Base-by-base conservation (phyloP, 1,140 invertebrate genomes). In the Bombus haemorrhoidalis region DNA sequence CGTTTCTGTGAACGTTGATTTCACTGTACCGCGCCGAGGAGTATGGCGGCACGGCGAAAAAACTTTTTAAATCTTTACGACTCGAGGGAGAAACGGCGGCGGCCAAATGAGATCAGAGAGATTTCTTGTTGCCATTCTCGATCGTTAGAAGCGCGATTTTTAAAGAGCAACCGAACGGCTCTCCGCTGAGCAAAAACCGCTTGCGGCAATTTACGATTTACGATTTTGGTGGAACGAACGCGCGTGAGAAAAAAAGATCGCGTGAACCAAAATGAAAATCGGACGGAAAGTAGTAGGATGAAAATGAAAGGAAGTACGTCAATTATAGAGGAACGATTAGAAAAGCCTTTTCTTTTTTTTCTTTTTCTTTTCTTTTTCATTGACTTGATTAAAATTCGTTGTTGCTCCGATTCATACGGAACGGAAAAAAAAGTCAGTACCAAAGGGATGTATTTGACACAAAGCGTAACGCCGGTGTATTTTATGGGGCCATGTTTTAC, bases 181-280 rank as follows among this genome's bases (percentile, higher is more conserved):
- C 25, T 28, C n/a, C 15, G 57, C 9, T 18, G 3, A 3, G 28
- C 77, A 79, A 79, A 68, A 79, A 79, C 39, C 15, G n/a, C 4
- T 47, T 68, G 22, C 39, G 8, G 37, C n/a, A 78, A 78, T 78
- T 78, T 78, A 64, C n/a, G 13, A 34, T 79, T 79, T 79, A 64
- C 10, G n/a, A 12, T 47, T 13, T 47, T 13, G 62, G 1, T 1
- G 39, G 43, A 62, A 41, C 15, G 25, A 18, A 18, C 34, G 15
- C 8, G 6, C 32, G 37, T 8, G 15, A 9, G 34, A 39, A 12
- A 69, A 39, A 9, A 22, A 1, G 18, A 68, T 25, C 10, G 4
- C 2, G n/a, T 4, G 28, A 15, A 8, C 25, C 0, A 25, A 41
- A 13, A 22, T 53, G 1, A 15, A 28, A 62, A 62, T 34, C 53